Conservation (phyloP, 2,797 vertebrate genomes). For the Schizopygopsis pylzovi region DNA sequence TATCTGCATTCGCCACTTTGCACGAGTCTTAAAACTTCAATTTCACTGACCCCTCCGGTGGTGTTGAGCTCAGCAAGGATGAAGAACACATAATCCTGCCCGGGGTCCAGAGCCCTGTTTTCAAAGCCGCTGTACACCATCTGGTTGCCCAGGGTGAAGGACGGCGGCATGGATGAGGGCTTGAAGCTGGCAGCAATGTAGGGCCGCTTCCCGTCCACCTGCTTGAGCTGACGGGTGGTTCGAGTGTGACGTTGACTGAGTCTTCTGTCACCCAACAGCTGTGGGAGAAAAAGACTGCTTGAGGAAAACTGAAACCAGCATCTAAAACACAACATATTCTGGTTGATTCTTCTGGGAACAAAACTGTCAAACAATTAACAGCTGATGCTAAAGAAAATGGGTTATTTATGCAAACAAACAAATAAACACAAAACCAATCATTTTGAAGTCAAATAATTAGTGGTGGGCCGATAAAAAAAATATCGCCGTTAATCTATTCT, state of each 20-base stretch:
- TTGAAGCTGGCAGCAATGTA: constrained; percentile 92
- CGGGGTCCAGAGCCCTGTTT: constrained; percentile 88
- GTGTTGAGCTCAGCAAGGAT: constrained; percentile 90
- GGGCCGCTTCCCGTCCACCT: constrained; percentile 86
- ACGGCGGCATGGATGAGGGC: constrained; percentile 77
- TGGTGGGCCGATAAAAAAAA: no score
- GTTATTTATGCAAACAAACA: constrained; percentile 48
- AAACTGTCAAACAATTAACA: constrained; percentile 22
- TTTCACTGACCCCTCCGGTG: constrained; percentile 83
- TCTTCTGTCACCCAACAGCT: constrained; percentile 87
- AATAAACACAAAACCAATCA: constrained; percentile 47
- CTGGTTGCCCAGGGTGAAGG: constrained; percentile 89
- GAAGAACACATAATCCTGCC: constrained; percentile 92
- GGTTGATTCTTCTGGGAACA: background rate
- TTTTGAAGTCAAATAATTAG: no score
- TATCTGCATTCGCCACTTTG: background rate
- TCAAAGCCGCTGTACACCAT: constrained; percentile 89
- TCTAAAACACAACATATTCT: constrained; percentile 10
- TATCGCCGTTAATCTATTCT: no score
- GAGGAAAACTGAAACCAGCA: background rate
- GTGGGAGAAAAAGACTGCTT: constrained; percentile 33
- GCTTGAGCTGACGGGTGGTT: constrained; percentile 87
- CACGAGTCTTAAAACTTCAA: background rate
- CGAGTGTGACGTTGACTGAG: constrained; percentile 78
- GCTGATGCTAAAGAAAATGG: constrained; percentile 41